These are phyloP conservation scores for Dallia pectoralis DNA, from an alignment of 2,797 vertebrate genomes.

Conservation along the genomic window DNA sequence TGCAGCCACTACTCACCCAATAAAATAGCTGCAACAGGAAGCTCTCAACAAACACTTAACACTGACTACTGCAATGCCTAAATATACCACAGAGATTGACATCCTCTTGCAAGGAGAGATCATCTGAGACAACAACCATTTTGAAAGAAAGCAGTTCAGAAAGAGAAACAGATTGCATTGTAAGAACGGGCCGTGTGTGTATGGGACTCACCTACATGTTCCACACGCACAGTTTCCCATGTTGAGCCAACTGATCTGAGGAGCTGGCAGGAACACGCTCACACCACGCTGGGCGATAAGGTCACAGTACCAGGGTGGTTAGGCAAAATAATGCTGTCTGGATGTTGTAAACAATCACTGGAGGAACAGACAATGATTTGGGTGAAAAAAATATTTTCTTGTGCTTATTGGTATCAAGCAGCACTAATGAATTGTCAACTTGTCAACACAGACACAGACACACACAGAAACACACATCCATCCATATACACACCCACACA, in stretches of 20 bases:
- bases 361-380: slow-evolving; percentile 27
- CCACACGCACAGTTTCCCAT: slow-evolving; percentile 23
- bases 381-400: slow-evolving; percentile 29
- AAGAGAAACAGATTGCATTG: background rate
- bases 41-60: no score
- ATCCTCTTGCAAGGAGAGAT: no score
- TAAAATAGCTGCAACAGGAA: no score
- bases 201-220: slow-evolving; percentile 5
- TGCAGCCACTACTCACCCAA: no score
- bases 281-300: background rate
- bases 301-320: background rate
- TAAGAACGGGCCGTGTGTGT: background rate
- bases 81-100: no score
- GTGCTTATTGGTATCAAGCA: no score
- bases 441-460: background rate
- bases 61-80: no score
- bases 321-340: background rate
- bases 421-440: no score
- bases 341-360: background rate
- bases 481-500: slow-evolving; percentile 1
- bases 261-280: background rate
- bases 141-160: background rate
- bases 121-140: no score
- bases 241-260: background rate
- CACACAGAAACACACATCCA: background rate